Base-by-base conservation (phyloP, 2,888 invertebrate species). In the Athalia circularis region DNA sequence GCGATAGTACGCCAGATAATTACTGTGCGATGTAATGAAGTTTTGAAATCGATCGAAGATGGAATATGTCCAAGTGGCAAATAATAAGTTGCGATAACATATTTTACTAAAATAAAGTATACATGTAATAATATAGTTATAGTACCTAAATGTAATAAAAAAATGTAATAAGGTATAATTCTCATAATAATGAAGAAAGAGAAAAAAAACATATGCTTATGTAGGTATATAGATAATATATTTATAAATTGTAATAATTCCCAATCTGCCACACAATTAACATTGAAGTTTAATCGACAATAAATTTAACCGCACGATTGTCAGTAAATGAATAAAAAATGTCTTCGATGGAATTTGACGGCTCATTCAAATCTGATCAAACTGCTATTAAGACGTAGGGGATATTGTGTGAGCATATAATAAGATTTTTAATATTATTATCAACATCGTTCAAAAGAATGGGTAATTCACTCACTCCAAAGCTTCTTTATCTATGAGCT, bases 401-500 rank as follows among this genome's bases (percentile, higher is more conserved):
- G 62, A 62, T 75, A 59, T 64, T 62, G 61, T 45, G 72, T 47
- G 87, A 88, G 88, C 87, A 83, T 82, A 83, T 87, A 82, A 86
- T 82, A 84, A 81, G 83, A 85, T 87, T 86, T 85, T 82, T 76
- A 80, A 84, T 83, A 84, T 65, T 62, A 81, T 84, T 84, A 83
- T 84, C 83, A 87, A 87, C 85, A 86, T 87, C 87, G 86, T 85
- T 84, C 86, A 87, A 88, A 87, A 88, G 88, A 86, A 88, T 88
- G 86, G 59, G 13, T 72, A 47, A 13, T 50, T 43, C 13, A 72
- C 45, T 59, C 47, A 72, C 57, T 72, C 59, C 43, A 72, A 72
- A 45, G 29, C 29, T 29, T 29, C 47, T 72, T 50, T 64, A 64
- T 75, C 50, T 75, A 62, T 52, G 48, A 75, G 75, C 75, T 75